These are phyloP conservation scores for Chrysotoxum bicinctum DNA, from an alignment of 2,888 invertebrate species.

Conservation along the genomic window DNA sequence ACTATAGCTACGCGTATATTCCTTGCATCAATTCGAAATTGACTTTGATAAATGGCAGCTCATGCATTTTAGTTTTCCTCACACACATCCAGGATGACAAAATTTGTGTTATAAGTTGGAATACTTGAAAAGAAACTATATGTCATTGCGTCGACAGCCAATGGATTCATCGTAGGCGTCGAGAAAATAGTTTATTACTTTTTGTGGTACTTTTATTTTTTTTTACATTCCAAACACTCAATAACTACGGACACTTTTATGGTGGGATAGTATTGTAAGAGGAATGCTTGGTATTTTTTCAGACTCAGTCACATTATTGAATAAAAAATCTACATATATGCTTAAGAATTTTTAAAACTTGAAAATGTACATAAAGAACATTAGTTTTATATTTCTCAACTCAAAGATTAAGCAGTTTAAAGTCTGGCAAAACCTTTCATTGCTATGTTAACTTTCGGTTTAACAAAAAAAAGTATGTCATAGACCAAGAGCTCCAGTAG, in stretches of 20 bases:
- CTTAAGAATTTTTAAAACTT: too few species aligned
- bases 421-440: too few species aligned
- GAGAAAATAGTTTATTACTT: constrained; percentile 5
- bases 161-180: constrained; percentile 6
- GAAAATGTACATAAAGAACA: too few species aligned
- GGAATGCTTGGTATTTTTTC: too few species aligned
- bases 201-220: background rate
- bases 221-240: background rate
- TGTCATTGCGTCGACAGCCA: constrained; percentile 9
- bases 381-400: too few species aligned
- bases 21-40: background rate
- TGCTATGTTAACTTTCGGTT: too few species aligned
- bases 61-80: background rate
- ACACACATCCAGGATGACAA: constrained; percentile 24
- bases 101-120: constrained; percentile 4
- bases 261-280: too few species aligned
- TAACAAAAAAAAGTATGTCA: too few species aligned
- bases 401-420: too few species aligned
- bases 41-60: constrained; percentile 38
- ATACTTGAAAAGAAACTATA: background rate
- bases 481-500: too few species aligned
- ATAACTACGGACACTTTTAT: background rate
- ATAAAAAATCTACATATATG: too few species aligned
- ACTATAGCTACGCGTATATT: background rate
- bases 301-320: too few species aligned